Conservation (phyloP, 2,888 invertebrate species). For the Druceiella hillmani region DNA sequence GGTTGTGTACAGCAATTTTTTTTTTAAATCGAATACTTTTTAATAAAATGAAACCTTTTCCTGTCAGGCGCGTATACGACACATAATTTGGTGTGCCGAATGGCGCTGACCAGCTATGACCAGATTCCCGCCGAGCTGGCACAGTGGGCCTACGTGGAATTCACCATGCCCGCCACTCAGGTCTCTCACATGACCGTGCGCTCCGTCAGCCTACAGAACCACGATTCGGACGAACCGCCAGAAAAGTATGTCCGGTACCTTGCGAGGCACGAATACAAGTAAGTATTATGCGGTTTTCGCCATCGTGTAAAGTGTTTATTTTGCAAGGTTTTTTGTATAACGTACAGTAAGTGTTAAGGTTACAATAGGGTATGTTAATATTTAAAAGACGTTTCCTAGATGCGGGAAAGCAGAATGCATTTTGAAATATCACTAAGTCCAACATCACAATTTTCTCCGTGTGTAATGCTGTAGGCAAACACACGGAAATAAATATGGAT, state of each 20-base stretch:
- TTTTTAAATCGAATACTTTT: too few species aligned
- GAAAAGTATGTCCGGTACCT: constrained; percentile 98
- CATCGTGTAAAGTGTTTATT: too few species aligned
- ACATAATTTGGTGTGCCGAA: constrained; percentile 89
- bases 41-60: background rate
- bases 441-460: too few species aligned
- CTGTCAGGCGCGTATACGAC: constrained; percentile 90
- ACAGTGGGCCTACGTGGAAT: constrained; percentile 86
- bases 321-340: too few species aligned
- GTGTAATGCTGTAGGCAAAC: too few species aligned
- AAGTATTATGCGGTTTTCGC: constrained; percentile 28
- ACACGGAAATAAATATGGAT: too few species aligned
- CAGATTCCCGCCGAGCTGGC: constrained; percentile 92
- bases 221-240: constrained; percentile 83
- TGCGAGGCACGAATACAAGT: constrained; percentile 93
- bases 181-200: constrained; percentile 93
- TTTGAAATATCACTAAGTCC: too few species aligned
- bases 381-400: too few species aligned
- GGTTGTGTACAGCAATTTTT: too few species aligned
- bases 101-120: constrained; percentile 96
- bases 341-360: too few species aligned
- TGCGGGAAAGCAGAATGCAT: too few species aligned
- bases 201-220: constrained; percentile 85
- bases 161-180: constrained; percentile 98
- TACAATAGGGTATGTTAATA: too few species aligned